Percentiles rank a stretch among this genome's conserved stretches.
phyloP scores from a whole-genome alignment of 2,888 invertebrate genomes.

The Quadroppia sp. region DNA sequence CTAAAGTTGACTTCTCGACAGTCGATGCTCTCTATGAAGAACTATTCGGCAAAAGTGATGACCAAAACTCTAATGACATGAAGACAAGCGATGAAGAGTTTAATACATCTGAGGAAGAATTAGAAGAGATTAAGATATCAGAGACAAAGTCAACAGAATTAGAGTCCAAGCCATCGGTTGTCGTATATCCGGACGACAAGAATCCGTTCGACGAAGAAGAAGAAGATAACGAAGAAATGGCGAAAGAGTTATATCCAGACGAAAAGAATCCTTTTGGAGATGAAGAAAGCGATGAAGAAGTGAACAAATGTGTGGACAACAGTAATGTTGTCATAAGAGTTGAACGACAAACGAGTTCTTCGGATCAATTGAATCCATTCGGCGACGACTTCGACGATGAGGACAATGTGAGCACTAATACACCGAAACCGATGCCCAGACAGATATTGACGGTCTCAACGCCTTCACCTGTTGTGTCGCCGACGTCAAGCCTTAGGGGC shows the following conservation, averaged over 20 bases:
- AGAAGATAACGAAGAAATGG: conserved; percentile 46
- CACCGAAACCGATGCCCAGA: conserved; percentile 52
- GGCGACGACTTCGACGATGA: conserved; percentile 44
- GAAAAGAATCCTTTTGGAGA: conserved; percentile 78
- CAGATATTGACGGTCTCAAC: conserved; percentile 23
- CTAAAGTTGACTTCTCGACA: not conserved
- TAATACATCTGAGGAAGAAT: not conserved
- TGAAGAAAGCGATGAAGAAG: conserved; percentile 58
- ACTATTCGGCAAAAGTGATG: not conserved
- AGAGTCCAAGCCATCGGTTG: not conserved
- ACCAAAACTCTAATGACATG: not conserved
- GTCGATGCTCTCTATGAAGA: not conserved
- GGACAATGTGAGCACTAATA: conserved; percentile 60
- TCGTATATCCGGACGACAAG: conserved; percentile 68
- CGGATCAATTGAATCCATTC: conserved; percentile 46
- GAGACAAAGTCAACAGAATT: not conserved
- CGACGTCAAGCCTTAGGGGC: conserved; percentile 48
- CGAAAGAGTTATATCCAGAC: conserved; percentile 62
- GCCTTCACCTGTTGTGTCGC: conserved; percentile 45
- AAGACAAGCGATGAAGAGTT: not conserved
- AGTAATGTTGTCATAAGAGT: not conserved
- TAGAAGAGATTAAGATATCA: not conserved
- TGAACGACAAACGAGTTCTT: conserved; percentile 32
- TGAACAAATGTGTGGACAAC: conserved; percentile 1
- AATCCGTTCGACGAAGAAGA: conserved; percentile 75